Base-by-base conservation (phyloP, 2,888 invertebrate species). In the Scaptomyza cyrtandrae region DNA sequence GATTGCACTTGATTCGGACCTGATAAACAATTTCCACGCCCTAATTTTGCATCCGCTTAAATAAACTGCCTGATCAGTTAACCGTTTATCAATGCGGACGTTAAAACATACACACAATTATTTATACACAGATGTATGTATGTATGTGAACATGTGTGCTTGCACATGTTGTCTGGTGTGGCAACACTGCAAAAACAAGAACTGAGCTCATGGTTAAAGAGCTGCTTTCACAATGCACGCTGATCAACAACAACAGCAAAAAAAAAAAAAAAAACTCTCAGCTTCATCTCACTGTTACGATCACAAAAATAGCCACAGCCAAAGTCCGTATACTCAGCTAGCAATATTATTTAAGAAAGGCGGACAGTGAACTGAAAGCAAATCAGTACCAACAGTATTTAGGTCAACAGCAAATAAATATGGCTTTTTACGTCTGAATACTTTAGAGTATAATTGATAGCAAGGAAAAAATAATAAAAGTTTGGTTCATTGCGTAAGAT, bases 181-280 rank as follows among this genome's bases (percentile, higher is more conserved):
- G 39, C 14, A 37, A 7, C 37, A 37, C 3, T 14, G 39, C 39
- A 16, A 60, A 66, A 56, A 54, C 43, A 46, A 70, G 66, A 75
- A 75, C 66, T 71, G 56, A 60, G 57, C 41, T 71, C 54, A 33
- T 54, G 31, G 50, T 35, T 37, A 46, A 59, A 65, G 4, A 35
- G 31, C 59, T 48, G 77, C 72, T 75, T 75, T 75, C 75, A 76
- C 75, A 75, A 71, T 45, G 50, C 41, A 53, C n/a, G 37, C 13
- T 37, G n/a, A n/a, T n/a, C 37, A 37, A 37, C 33, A 33, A 10
- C 9, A 35, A 56, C 49, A 56, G 58, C 60, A n/a, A n/a, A n/a
- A 24, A 48, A 27, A 27, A 31, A 31, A 33, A 33, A 10, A 33
- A 33, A 33, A 33, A 10, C 9, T 10, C 33, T 24, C 48, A 35